phyloP scores from a whole-genome alignment of 2,888 invertebrate species.

The Andrena trimmerana region DNA sequence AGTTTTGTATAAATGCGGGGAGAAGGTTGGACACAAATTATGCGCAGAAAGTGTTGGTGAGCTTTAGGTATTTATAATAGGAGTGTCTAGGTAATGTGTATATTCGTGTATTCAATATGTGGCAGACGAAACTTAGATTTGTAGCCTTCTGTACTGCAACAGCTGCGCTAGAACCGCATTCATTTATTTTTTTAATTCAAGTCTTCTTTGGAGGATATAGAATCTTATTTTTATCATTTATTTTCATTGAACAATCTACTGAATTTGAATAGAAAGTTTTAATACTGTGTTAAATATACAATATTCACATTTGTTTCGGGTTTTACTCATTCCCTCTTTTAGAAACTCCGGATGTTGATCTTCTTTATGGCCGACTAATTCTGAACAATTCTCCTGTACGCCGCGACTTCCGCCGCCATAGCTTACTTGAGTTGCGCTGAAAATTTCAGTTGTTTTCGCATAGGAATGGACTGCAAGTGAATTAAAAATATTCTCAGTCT shows the following conservation, averaged over 20 bases:
- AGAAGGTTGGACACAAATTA: too few relatives aligned
- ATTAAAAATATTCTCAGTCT: not conserved
- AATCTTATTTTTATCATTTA: too few relatives aligned
- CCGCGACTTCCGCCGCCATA: not conserved
- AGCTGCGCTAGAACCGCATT: too few relatives aligned
- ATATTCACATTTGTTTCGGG: not conserved
- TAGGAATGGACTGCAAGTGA: not conserved
- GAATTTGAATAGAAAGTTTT: not conserved
- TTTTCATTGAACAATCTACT: too few relatives aligned
- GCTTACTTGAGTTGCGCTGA: not conserved
- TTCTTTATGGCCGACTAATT: slow-evolving; percentile 14
- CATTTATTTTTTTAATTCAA: not conserved
- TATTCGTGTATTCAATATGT: not conserved
- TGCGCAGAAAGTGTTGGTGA: not conserved
- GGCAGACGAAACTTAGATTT: too few relatives aligned
- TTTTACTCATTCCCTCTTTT: not conserved
- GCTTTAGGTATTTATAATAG: not conserved
- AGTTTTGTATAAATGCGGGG: too few relatives aligned
- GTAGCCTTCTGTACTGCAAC: too few relatives aligned
- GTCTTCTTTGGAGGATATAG: too few relatives aligned
- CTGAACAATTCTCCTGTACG: slow-evolving; percentile 7
- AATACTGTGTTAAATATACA: not conserved
- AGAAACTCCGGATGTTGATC: slow-evolving; percentile 2
- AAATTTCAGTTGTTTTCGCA: not conserved
- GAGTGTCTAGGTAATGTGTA: not conserved